Percentiles rank a stretch among this genome's conserved stretches.
Conservation (phyloP, 1,140 invertebrate species). For the Daktulosphaira vitifoliae region DNA sequence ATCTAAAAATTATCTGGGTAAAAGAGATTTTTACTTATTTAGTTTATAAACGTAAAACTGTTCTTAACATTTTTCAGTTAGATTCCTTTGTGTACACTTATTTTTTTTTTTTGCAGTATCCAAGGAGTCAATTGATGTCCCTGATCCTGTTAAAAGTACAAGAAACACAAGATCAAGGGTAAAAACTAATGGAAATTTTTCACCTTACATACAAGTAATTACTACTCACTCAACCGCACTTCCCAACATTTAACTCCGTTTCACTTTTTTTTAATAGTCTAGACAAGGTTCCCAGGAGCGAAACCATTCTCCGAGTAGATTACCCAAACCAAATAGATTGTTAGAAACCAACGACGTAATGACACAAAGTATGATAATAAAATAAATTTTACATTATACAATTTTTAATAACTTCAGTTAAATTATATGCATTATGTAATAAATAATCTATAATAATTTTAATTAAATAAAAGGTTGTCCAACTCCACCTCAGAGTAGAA, state of each 20-base stretch:
- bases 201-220: constrained; percentile 50
- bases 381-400: no score
- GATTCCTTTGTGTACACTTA: background rate
- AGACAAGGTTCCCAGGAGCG: constrained; percentile 24
- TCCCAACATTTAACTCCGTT: background rate
- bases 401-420: no score
- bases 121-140: background rate
- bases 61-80: no score
- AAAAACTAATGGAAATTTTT: constrained; percentile 57
- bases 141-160: constrained; percentile 5
- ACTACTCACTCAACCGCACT: background rate
- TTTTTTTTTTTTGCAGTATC: background rate
- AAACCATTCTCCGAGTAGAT: constrained; percentile 34
- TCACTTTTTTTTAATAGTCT: background rate
- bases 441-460: no score
- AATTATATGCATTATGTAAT: no score
- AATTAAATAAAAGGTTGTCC: constrained; percentile 60
- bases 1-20: no score
- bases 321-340: constrained; percentile 37
- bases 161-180: constrained; percentile 45
- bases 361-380: constrained; percentile 50
- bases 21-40: no score
- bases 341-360: constrained; percentile 40
- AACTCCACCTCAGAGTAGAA: constrained; percentile 66
- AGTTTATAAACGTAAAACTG: no score